Conservation (phyloP, 2,113 vertebrate species). For the Budorcas taxicolor region DNA sequence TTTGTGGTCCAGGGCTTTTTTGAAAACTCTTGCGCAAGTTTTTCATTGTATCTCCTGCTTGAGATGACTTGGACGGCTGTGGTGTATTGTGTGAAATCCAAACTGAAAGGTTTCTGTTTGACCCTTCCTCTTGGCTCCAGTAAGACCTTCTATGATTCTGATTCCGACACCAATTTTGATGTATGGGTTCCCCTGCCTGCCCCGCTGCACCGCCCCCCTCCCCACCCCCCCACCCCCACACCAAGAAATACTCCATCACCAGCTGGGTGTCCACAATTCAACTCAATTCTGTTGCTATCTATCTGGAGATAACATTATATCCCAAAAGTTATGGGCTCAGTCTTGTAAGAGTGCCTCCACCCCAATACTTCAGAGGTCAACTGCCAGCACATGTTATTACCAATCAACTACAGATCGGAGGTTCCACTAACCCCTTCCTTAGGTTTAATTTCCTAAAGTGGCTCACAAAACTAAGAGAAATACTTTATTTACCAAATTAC, state of each 20-base stretch:
- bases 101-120: background rate
- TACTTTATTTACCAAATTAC: background rate
- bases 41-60: background rate
- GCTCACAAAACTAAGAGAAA: background rate
- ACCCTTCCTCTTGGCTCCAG: background rate
- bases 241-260: background rate
- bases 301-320: background rate
- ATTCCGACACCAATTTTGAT: background rate
- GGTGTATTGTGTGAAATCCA: background rate
- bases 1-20: background rate
- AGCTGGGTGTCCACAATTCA: background rate
- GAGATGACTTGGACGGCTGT: background rate
- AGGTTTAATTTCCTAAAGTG: background rate
- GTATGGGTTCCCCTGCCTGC: background rate
- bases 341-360: background rate
- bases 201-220: rapidly evolving
- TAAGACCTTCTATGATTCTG: background rate
- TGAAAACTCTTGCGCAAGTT: background rate
- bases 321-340: background rate
- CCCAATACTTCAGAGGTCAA: background rate
- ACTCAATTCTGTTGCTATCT: background rate
- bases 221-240: rapidly evolving
- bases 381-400: background rate
- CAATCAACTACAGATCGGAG: background rate
- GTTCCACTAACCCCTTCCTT: background rate